Evolutionary conservation across 2,113 vertebrate genomes (phyloP).

Genomic region (Upupa epops): DNA sequence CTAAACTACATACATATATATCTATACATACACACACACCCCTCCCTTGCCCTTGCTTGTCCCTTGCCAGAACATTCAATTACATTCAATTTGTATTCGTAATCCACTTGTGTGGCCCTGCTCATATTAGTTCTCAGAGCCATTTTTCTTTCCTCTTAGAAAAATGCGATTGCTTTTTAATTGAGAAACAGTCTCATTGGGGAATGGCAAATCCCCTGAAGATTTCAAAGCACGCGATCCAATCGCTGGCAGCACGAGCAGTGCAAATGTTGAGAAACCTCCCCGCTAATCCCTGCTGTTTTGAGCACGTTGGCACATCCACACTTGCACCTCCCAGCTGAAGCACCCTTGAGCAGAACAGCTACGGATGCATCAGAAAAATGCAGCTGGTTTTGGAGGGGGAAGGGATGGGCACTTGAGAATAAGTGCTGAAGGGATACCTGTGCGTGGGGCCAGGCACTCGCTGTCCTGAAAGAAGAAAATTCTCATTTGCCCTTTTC

Average conservation of each 20-base stretch:
- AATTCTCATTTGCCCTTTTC: not conserved
- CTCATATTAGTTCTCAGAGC: not conserved
- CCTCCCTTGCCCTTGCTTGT: not conserved
- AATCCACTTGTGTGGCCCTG: not conserved
- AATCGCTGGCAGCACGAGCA: not conserved
- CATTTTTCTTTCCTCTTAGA: conserved; percentile 3
- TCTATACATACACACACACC: not conserved
- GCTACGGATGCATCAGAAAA: not conserved
- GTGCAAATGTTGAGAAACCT: not conserved
- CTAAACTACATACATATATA: not conserved
- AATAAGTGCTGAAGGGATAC: not conserved
- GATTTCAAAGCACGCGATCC: not conserved
- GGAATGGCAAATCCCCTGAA: not conserved
- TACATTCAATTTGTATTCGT: not conserved
- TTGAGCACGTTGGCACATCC: not conserved
- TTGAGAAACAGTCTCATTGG: not conserved
- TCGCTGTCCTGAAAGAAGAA: not conserved
- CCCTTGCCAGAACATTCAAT: not conserved
- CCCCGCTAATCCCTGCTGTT: not conserved
- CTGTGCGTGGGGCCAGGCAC: accelerated
- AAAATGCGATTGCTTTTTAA: not conserved
- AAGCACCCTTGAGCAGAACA: not conserved
- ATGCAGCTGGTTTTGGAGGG: accelerated
- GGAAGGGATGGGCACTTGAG: not conserved
- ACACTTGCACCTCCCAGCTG: not conserved